Conservation (phyloP, 1,140 invertebrate species). For the Drosophila sulfurigaster region DNA sequence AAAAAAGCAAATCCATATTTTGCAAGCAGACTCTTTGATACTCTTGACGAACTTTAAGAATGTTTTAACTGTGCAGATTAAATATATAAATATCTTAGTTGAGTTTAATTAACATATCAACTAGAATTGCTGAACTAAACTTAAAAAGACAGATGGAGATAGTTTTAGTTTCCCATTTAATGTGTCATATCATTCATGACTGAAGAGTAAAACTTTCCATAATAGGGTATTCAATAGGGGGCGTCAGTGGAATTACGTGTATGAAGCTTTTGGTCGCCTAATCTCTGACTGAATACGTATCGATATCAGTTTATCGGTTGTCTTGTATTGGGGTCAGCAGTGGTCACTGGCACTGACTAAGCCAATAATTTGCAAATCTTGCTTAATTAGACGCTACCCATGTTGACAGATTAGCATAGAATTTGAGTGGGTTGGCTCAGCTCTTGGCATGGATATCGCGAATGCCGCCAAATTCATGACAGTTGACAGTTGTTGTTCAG, state of each 20-base stretch:
- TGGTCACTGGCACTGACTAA: constrained; percentile 50
- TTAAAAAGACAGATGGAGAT: too few relatives aligned
- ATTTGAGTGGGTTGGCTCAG: constrained; percentile 43
- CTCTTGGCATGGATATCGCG: constrained; percentile 30
- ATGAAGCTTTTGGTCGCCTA: constrained; percentile 40
- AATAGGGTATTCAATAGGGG: constrained; percentile 47
- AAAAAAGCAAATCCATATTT: neutral
- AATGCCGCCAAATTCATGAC: constrained; percentile 32
- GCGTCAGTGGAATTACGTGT: constrained; percentile 63
- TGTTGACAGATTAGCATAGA: constrained; percentile 72
- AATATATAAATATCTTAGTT: too few relatives aligned
- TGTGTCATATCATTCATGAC: neutral
- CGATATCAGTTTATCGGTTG: constrained; percentile 8
- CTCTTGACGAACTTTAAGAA: too few relatives aligned
- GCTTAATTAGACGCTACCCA: constrained; percentile 68
- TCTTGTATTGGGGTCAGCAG: constrained; percentile 54
- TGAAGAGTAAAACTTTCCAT: neutral
- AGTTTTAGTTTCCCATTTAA: neutral
- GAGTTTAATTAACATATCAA: too few relatives aligned
- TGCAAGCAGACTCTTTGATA: too few relatives aligned
- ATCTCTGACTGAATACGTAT: constrained; percentile 36
- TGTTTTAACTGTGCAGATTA: too few relatives aligned
- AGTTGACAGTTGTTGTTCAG: constrained; percentile 40
- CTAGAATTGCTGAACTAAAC: too few relatives aligned
- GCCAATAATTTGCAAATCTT: constrained; percentile 75